phyloP scores from a whole-genome alignment of 1,140 invertebrate species.

The Pseudoatta argentina region DNA sequence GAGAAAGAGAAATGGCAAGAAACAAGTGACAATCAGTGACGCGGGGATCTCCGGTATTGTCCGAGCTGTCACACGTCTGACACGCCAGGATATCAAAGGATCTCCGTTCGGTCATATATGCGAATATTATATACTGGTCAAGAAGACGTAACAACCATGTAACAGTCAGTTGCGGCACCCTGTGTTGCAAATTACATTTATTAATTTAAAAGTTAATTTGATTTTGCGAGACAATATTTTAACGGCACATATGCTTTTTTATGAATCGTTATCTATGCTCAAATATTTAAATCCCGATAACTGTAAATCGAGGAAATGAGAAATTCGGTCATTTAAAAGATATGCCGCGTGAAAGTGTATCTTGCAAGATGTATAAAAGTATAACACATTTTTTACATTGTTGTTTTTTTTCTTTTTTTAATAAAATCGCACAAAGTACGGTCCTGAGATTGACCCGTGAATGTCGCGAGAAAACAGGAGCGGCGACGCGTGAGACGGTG shows the following conservation, averaged over 20 bases:
- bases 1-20: slow-evolving; percentile 77
- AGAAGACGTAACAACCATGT: slow-evolving; percentile 55
- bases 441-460: slow-evolving; percentile 53
- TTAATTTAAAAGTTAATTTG: neutral
- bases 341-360: neutral
- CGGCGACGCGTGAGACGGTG: slow-evolving; percentile 45
- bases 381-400: neutral
- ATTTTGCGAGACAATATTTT: neutral
- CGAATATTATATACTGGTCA: slow-evolving; percentile 75
- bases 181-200: neutral
- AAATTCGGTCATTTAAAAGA: neutral
- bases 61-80: slow-evolving; percentile 76
- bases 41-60: slow-evolving; percentile 81
- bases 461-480: slow-evolving; percentile 53
- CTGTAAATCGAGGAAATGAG: neutral
- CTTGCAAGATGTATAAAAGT: neutral
- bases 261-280: neutral
- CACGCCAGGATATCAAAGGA: slow-evolving; percentile 72
- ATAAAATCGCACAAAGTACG: slow-evolving; percentile 6
- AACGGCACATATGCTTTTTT: neutral
- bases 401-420: neutral
- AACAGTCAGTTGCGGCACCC: slow-evolving; percentile 34
- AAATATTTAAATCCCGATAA: neutral
- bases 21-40: slow-evolving; percentile 85
- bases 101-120: slow-evolving; percentile 73